Conservation (phyloP, 2,888 invertebrate genomes). For the Caenorhabditis zanzibari region DNA sequence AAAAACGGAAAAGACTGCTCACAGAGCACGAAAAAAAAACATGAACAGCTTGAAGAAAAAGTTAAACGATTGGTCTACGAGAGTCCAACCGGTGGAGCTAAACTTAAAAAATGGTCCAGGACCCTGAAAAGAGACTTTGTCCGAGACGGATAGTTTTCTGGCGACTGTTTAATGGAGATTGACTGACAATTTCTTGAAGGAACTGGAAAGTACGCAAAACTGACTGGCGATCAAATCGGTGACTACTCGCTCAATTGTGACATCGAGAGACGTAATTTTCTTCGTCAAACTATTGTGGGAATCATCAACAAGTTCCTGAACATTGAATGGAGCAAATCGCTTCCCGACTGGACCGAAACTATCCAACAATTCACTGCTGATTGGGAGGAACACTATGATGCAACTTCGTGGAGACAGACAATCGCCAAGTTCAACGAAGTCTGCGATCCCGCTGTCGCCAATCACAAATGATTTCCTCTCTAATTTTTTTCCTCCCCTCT, state of each 20-base stretch:
- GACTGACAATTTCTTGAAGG: too few relatives aligned
- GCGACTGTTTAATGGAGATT: too few relatives aligned
- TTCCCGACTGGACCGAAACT: constrained; percentile 87
- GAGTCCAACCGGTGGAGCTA: too few relatives aligned
- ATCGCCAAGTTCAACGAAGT: constrained; percentile 59
- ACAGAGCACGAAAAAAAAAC: too few relatives aligned
- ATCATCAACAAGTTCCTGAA: constrained; percentile 91
- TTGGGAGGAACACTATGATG: constrained; percentile 14
- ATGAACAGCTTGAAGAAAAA: too few relatives aligned
- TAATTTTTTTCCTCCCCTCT: too few relatives aligned
- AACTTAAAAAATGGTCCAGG: too few relatives aligned
- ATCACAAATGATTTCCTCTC: constrained; percentile 17
- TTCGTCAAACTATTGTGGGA: constrained; percentile 87
- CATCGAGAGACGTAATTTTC: constrained; percentile 84
- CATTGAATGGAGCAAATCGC: constrained; percentile 89
- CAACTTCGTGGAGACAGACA: constrained; percentile 9
- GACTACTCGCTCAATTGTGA: constrained; percentile 74
- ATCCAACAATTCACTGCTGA: constrained; percentile 13
- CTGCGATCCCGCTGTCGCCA: constrained; percentile 39
- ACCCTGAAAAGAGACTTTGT: constrained; percentile 88
- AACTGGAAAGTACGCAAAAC: constrained; percentile 91
- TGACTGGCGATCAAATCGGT: constrained; percentile 43
- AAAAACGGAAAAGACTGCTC: too few relatives aligned
- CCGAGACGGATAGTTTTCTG: too few relatives aligned
- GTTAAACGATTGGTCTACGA: too few relatives aligned